These are phyloP conservation scores for Mormyrus iriodes DNA, from an alignment of 2,113 vertebrate species.

Conservation along the genomic window DNA sequence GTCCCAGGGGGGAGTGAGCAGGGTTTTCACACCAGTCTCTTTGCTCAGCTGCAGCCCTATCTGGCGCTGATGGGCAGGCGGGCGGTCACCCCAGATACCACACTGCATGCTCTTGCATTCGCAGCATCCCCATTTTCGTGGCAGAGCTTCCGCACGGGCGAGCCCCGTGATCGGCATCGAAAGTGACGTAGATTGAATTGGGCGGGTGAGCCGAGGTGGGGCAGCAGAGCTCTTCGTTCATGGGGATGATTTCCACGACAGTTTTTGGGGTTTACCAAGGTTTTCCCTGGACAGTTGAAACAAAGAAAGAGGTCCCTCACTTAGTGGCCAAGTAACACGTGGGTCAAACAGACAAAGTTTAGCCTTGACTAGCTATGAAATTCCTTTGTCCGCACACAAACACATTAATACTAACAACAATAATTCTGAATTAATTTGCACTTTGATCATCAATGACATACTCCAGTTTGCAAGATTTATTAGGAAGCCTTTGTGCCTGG, in stretches of 20 bases:
- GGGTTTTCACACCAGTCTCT: constrained; percentile 11
- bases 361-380: neutral
- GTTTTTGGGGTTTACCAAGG: constrained; percentile 14
- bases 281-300: constrained; percentile 7
- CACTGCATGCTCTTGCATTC: constrained; percentile 6
- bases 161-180: constrained; percentile 26
- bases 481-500: neutral
- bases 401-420: neutral
- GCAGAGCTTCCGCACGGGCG: constrained; percentile 56
- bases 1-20: constrained; percentile 36
- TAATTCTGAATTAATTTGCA: neutral
- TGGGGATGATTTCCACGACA: constrained; percentile 5
- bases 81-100: neutral
- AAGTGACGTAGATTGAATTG: constrained; percentile 16
- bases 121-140: constrained; percentile 51
- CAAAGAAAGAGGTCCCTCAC: neutral
- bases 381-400: neutral
- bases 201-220: neutral
- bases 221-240: neutral
- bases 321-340: neutral
- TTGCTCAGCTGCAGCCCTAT: neutral
- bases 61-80: neutral
- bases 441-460: neutral
- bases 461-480: neutral
- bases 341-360: neutral